phyloP scores from a whole-genome alignment of 2,888 invertebrate species.

The Lampropteryx suffumata region DNA sequence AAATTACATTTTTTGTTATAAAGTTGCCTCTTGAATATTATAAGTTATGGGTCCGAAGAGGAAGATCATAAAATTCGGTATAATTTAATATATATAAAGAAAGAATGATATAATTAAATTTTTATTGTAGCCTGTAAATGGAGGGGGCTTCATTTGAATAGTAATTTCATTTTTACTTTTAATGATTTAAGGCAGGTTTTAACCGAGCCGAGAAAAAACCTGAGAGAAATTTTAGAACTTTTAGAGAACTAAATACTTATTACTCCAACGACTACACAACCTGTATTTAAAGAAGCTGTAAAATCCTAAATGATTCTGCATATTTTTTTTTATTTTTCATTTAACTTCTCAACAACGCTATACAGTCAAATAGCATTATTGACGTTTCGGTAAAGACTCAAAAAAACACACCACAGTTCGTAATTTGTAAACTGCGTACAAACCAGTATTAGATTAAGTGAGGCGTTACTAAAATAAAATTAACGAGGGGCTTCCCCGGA shows the following conservation, averaged over 20 bases:
- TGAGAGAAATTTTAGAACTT: too few species aligned
- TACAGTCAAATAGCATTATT: too few species aligned
- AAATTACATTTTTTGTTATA: constrained; percentile 60
- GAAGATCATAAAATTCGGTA: constrained; percentile 69
- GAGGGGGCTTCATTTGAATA: constrained; percentile 61
- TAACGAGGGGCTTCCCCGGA: constrained; percentile 73
- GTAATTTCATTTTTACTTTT: constrained; percentile 48
- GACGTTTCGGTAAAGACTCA: not conserved
- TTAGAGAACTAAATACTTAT: too few species aligned
- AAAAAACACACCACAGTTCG: constrained; percentile 23
- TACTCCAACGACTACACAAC: too few species aligned
- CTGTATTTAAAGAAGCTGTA: too few species aligned
- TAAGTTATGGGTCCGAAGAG: constrained; percentile 65
- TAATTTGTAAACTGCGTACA: constrained; percentile 38
- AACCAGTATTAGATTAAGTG: constrained; percentile 66
- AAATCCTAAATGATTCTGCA: too few species aligned
- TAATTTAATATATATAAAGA: too few species aligned
- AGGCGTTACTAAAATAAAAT: constrained; percentile 74
- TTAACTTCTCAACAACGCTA: too few species aligned
- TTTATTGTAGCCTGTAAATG: constrained; percentile 63
- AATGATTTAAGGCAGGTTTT: not conserved
- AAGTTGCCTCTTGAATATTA: constrained; percentile 69
- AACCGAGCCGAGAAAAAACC: too few species aligned
- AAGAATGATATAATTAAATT: constrained; percentile 69
- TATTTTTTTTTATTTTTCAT: too few species aligned